Conservation (phyloP, 2,113 vertebrate species). For the Engystomops pustulosus region DNA sequence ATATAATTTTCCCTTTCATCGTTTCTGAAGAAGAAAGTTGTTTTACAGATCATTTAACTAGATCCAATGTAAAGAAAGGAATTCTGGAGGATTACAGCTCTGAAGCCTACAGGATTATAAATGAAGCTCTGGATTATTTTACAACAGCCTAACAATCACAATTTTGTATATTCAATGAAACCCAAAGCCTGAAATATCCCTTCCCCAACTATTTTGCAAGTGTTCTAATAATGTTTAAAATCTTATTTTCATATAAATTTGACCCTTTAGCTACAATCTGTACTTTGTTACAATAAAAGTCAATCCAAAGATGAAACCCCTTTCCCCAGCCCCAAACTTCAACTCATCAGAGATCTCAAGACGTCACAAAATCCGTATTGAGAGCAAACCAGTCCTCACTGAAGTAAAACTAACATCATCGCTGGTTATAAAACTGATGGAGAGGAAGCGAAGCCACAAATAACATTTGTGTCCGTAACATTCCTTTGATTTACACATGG, state of each 20-base stretch:
- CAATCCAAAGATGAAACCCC: not conserved
- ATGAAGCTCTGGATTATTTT: too few species aligned
- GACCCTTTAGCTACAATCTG: not conserved
- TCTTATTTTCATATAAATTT: not conserved
- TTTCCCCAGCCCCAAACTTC: not conserved
- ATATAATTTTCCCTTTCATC: too few species aligned
- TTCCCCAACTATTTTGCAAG: not conserved
- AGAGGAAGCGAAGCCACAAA: conserved; percentile 10
- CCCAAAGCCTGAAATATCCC: too few species aligned
- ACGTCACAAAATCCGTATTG: not conserved
- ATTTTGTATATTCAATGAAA: too few species aligned
- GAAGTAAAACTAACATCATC: not conserved
- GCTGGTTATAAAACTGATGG: not conserved
- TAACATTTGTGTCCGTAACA: not conserved
- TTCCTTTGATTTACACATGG: conserved; percentile 30
- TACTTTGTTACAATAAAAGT: not conserved
- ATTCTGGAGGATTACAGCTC: too few species aligned
- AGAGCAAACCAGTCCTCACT: not conserved
- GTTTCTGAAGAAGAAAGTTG: too few species aligned
- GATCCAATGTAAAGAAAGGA: too few species aligned
- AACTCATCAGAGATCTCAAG: not conserved
- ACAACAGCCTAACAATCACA: too few species aligned
- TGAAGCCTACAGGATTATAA: too few species aligned
- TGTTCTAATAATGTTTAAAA: not conserved
- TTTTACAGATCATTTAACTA: too few species aligned